Evolutionary conservation across 2,797 vertebrate genomes (phyloP).

Genomic region (Karalla daura): DNA sequence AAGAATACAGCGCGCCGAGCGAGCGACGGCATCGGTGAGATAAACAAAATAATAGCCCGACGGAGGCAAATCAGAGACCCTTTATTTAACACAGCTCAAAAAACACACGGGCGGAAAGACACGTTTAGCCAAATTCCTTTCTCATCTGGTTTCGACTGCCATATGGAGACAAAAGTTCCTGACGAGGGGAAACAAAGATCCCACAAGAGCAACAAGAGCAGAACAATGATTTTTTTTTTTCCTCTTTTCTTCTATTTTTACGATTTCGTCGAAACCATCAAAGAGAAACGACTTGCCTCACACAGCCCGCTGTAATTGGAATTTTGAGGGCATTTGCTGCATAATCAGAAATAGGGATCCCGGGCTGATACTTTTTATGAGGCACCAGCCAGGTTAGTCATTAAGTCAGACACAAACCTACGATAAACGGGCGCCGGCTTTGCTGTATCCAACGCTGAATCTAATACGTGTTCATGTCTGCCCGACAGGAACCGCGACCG

Average conservation of each 20-base stretch:
- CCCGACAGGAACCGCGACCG: not conserved
- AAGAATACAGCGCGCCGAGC: not conserved
- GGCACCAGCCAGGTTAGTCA: not conserved
- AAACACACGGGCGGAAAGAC: not conserved
- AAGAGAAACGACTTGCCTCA: constrained; percentile 2
- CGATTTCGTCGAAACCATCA: not conserved
- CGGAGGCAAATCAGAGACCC: not conserved
- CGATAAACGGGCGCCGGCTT: not conserved
- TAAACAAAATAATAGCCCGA: not conserved
- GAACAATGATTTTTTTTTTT: not conserved
- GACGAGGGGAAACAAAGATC: not conserved
- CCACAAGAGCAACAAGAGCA: not conserved
- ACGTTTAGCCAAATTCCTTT: not conserved
- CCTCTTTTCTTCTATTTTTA: too few species aligned
- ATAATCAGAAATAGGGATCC: constrained; percentile 23
- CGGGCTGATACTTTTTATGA: constrained; percentile 21
- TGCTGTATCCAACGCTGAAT: not conserved
- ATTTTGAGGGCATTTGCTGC: constrained; percentile 6
- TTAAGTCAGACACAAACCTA: not conserved
- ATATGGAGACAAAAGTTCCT: not conserved
- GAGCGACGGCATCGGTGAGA: not conserved
- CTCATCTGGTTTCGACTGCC: not conserved
- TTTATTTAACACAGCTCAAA: not conserved
- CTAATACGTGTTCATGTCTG: not conserved
- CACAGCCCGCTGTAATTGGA: constrained; percentile 14